Conservation (phyloP, 2,888 invertebrate species). For the Himalopsyche kuldschensis region DNA sequence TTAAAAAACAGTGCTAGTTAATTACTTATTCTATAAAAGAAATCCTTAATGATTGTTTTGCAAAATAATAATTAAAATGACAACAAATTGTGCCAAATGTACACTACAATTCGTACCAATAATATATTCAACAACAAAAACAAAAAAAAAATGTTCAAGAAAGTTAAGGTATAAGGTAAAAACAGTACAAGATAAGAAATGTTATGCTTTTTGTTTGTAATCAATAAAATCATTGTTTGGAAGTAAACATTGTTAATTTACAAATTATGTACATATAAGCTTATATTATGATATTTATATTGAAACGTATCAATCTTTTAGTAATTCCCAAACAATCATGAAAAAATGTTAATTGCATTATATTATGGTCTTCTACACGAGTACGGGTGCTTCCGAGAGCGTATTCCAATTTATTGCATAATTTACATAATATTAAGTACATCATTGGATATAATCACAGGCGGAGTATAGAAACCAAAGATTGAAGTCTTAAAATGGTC, state of each 20-base stretch:
- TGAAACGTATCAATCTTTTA: background rate
- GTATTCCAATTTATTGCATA: slow-evolving; percentile 15
- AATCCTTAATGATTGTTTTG: background rate
- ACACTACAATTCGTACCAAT: background rate
- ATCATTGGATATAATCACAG: too few species aligned
- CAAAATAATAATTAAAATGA: background rate
- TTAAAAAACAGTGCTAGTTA: background rate
- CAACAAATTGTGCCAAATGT: background rate
- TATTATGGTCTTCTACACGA: slow-evolving; percentile 6
- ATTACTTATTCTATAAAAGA: background rate
- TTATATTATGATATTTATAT: background rate
- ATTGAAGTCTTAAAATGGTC: too few species aligned
- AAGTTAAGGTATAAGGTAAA: background rate
- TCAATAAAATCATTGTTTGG: background rate
- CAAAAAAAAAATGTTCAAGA: background rate
- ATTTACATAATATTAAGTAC: background rate
- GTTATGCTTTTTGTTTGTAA: background rate
- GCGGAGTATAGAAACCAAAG: too few species aligned
- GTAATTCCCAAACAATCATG: background rate
- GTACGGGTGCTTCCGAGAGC: slow-evolving; percentile 24
- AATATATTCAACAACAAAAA: background rate
- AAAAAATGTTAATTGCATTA: background rate
- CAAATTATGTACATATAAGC: background rate
- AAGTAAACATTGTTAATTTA: background rate
- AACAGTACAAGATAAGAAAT: background rate